Evolutionary conservation across 1,140 invertebrate species (phyloP).

Genomic region (Temnothorax longispinosus): DNA sequence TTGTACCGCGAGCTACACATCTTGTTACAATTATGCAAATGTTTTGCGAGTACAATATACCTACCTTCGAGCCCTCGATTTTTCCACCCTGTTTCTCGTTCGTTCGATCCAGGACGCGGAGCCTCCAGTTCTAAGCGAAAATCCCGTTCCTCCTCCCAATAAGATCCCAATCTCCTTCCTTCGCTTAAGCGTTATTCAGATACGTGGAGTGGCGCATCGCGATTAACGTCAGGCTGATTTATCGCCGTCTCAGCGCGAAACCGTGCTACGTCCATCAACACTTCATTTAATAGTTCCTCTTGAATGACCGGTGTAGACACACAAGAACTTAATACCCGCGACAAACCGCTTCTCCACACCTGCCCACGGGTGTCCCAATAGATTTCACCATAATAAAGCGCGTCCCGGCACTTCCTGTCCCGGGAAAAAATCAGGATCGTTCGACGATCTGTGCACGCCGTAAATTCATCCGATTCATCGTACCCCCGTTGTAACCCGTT

Average conservation of each 20-base stretch:
- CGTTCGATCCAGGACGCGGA: not conserved
- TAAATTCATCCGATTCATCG: not conserved
- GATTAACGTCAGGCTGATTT: conserved; percentile 56
- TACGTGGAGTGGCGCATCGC: not conserved
- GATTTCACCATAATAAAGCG: conserved; percentile 7
- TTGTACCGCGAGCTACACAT: not conserved
- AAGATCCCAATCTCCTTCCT: not conserved
- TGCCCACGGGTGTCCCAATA: conserved; percentile 29
- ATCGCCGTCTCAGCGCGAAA: conserved; percentile 33
- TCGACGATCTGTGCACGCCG: not conserved
- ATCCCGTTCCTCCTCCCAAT: conserved; percentile 11
- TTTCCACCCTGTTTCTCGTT: conserved; percentile 14
- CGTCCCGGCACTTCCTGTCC: not conserved
- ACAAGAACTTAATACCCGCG: conserved; percentile 27
- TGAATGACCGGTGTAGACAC: not conserved
- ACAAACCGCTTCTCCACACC: conserved; percentile 18
- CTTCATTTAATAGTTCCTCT: conserved; percentile 27
- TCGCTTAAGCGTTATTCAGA: conserved; percentile 13
- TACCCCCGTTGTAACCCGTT: not conserved
- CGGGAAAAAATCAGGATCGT: not conserved
- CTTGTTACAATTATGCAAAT: not conserved
- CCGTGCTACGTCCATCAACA: conserved; percentile 37
- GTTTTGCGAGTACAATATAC: not conserved
- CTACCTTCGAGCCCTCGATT: conserved; percentile 16
- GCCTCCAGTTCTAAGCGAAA: not conserved